phyloP scores from a whole-genome alignment of 1,140 invertebrate species.

The Anastatus disparis region DNA sequence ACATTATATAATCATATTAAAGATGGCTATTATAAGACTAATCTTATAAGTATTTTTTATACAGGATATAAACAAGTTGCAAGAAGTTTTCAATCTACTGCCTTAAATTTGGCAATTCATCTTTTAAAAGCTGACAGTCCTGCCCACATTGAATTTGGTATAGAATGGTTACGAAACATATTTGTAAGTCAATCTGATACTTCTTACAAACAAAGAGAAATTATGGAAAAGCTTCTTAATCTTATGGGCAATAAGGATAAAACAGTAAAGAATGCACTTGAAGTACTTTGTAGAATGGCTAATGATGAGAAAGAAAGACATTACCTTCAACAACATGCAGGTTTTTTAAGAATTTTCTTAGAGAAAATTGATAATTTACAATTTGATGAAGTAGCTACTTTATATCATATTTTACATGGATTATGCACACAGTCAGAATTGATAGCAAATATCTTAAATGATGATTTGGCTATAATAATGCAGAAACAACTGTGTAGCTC shows the following conservation, averaged over 20 bases:
- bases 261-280: constrained; percentile 56
- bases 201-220: constrained; percentile 57
- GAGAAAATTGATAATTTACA: constrained; percentile 70
- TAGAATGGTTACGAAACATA: constrained; percentile 58
- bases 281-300: constrained; percentile 57
- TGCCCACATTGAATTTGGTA: constrained; percentile 55
- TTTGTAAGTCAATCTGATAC: constrained; percentile 54
- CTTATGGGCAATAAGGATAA: constrained; percentile 60
- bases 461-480: constrained; percentile 72
- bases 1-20: constrained; percentile 56
- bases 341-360: constrained; percentile 66
- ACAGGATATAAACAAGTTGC: constrained; percentile 52
- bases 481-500: constrained; percentile 72
- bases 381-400: constrained; percentile 69
- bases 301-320: constrained; percentile 48
- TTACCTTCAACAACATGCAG: constrained; percentile 59
- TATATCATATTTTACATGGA: constrained; percentile 69
- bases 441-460: constrained; percentile 65
- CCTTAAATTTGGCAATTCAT: constrained; percentile 52
- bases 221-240: constrained; percentile 56
- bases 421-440: constrained; percentile 63
- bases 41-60: constrained; percentile 51
- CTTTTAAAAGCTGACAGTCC: constrained; percentile 57
- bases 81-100: constrained; percentile 52
- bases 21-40: constrained; percentile 56